These are phyloP conservation scores for Hedya salicella DNA, from an alignment of 2,888 invertebrate genomes.

Conservation along the genomic window DNA sequence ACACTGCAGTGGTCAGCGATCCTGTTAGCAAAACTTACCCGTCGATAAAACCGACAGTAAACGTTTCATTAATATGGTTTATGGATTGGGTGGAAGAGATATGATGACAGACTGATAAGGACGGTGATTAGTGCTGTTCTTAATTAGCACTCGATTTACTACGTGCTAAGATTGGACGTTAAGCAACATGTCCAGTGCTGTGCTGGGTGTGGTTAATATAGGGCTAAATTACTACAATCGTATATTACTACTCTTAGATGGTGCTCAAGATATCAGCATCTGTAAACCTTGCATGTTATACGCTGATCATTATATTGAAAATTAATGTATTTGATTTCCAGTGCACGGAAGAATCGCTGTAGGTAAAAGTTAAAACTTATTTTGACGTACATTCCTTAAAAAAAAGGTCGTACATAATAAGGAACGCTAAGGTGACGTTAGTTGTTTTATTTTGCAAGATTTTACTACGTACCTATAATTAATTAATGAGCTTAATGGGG, in stretches of 20 bases:
- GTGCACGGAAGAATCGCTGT: no score
- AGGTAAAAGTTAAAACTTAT: no score
- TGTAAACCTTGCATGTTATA: no score
- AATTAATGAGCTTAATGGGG: no score
- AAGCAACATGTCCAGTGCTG: slow-evolving; percentile 1
- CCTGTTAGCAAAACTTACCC: slow-evolving; percentile 14
- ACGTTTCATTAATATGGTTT: slow-evolving; percentile 40
- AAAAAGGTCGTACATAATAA: no score
- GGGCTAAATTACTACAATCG: background rate
- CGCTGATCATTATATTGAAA: no score
- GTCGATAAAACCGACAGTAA: slow-evolving; percentile 24
- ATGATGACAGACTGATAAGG: slow-evolving; percentile 34
- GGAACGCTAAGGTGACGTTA: no score
- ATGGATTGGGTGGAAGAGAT: slow-evolving; percentile 35
- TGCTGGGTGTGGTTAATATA: slow-evolving; percentile 17
- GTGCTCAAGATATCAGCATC: no score
- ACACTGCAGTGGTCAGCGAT: slow-evolving; percentile 1
- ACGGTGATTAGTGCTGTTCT: slow-evolving; percentile 30
- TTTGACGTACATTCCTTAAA: no score
- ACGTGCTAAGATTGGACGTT: slow-evolving; percentile 28
- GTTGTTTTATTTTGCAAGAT: no score
- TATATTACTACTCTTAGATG: background rate
- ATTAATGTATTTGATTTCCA: no score
- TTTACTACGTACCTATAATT: no score
- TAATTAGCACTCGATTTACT: slow-evolving; percentile 36